These are phyloP conservation scores for Drosophila lutescens DNA, from an alignment of 2,888 invertebrate genomes.

Conservation along the genomic window DNA sequence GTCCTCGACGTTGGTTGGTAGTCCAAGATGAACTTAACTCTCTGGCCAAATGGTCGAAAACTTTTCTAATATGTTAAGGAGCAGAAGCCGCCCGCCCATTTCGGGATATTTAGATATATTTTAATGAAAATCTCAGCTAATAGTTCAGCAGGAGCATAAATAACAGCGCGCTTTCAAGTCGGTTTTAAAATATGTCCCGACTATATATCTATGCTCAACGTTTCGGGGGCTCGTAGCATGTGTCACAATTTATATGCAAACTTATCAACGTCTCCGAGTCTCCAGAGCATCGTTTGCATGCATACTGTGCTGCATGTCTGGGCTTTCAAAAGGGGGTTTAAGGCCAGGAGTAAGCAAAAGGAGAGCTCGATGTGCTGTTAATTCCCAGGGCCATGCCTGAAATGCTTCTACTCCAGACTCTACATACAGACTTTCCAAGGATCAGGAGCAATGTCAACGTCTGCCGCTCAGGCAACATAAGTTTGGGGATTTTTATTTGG, in stretches of 20 bases:
- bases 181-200: constrained; percentile 35
- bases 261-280: constrained; percentile 77
- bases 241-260: constrained; percentile 80
- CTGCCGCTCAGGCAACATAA: constrained; percentile 68
- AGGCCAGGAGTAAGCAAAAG: constrained; percentile 21
- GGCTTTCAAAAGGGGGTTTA: constrained; percentile 3
- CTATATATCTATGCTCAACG: background rate
- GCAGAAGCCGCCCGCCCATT: background rate
- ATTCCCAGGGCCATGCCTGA: constrained; percentile 64
- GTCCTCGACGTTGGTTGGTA: constrained; percentile 5
- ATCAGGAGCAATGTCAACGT: constrained; percentile 44
- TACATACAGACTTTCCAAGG: constrained; percentile 7
- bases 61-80: constrained; percentile 62
- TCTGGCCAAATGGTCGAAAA: constrained; percentile 58
- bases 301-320: constrained; percentile 49
- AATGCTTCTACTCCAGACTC: constrained; percentile 33
- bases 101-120: constrained; percentile 65
- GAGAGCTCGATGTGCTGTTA: constrained; percentile 70
- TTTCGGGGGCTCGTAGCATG: constrained; percentile 40
- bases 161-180: constrained; percentile 43
- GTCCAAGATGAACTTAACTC: constrained; percentile 56
- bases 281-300: constrained; percentile 74
- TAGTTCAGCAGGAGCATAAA: constrained; percentile 72
- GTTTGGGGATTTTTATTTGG: constrained; percentile 81
- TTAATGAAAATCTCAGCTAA: constrained; percentile 77